Percentiles rank a stretch among this genome's conserved stretches.
Conservation (phyloP, 2,113 vertebrate species). For the Hassar affinis region DNA sequence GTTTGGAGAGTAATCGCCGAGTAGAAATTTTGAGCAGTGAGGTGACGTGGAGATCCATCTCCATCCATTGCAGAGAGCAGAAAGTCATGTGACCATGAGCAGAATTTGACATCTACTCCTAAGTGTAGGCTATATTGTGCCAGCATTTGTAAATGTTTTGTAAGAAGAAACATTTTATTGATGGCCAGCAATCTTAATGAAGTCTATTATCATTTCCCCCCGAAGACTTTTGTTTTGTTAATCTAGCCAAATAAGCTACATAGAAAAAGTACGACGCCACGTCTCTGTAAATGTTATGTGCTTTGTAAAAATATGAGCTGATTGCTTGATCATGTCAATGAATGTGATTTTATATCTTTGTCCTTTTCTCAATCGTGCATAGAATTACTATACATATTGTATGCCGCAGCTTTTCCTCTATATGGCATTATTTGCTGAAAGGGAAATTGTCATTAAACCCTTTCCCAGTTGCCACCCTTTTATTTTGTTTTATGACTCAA, state of each 20-base stretch:
- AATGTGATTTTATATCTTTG: neutral
- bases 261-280: too few species aligned
- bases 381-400: neutral
- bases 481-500: conserved; percentile 27
- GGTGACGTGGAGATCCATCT: conserved; percentile 99
- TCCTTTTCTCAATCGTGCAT: neutral
- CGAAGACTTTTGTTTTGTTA: neutral
- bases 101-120: conserved; percentile 92
- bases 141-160: conserved; percentile 59
- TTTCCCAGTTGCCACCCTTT: neutral
- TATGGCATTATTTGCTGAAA: conserved; percentile 6
- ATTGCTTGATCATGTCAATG: neutral
- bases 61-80: conserved; percentile 96
- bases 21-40: conserved; percentile 97
- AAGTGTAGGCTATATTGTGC: conserved; percentile 50
- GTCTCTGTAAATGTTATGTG: neutral
- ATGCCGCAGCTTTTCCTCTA: neutral
- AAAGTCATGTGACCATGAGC: conserved; percentile 98
- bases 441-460: conserved; percentile 21
- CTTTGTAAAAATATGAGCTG: neutral
- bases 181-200: neutral
- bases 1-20: conserved; percentile 95
- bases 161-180: conserved; percentile 55
- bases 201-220: neutral
- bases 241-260: neutral